Evolutionary conservation across 1,140 invertebrate genomes (phyloP), one percentile per base, ranked within the genome.

Genomic region (Thaumatotibia leucotreta): DNA sequence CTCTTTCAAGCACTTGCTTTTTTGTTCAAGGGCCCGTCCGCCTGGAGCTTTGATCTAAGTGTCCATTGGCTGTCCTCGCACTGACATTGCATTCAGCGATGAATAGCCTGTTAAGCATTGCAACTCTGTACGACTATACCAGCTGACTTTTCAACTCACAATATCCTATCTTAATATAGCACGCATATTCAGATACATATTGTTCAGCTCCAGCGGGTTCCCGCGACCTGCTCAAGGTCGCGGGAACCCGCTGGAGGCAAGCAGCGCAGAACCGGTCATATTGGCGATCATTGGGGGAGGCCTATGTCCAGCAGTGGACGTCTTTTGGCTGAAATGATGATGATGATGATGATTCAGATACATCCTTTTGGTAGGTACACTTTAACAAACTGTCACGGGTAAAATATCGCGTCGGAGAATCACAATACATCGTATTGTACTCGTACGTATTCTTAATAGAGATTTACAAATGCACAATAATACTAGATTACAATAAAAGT

Each of bases 21-120:
- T 27, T 24, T 58, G 52, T 14, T 29, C 23, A 29, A 31, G 29
- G 52, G 29, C 66, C 65, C 62, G 75, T 76, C 69, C 74, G 69
- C 63, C 61, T 14, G 14, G 14, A 10, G 35, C 29, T 64, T 64
- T 64, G 50, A 68, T 68, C 61, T 64, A 35, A 27, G 50, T 52
- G 49, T 49, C 63, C 45, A 50, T 64, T 63, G 62, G 54, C 45
- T n/a, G 54, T 31, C 39, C 24, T 24, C 52, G 70, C 66, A 61
- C 74, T 73, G 74, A 76, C 78, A 68, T 68, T 50, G 71, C 77
- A 79, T 80, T 78, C 73, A 79, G 66, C 65, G 23, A 76, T 86
- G 86, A 89, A 89, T 89, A 77, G 84, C 72, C 82, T 83, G 80
- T 86, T 86, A 88, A 85, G 77, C 76, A 70, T 74, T 71, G 65